Evolutionary conservation across 2,797 vertebrate genomes (phyloP).

Genomic region (Eleutherodactylus coqui): DNA sequence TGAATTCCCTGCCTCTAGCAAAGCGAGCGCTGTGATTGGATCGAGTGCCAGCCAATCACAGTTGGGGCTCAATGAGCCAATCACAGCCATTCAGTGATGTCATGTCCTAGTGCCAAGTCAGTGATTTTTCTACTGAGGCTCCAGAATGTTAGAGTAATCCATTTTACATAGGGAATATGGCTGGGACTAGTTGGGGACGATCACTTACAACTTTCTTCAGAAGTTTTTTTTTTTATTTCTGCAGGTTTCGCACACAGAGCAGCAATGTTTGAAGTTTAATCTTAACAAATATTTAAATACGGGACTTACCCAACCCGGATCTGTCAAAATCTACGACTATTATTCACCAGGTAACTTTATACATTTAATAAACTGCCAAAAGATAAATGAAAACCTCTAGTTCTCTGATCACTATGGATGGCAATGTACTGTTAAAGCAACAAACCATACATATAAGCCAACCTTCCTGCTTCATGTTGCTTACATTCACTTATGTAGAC

Average conservation of each 20-base stretch:
- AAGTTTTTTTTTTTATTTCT: not conserved
- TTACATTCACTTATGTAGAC: not conserved
- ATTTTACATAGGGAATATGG: not conserved
- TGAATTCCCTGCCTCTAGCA: no score
- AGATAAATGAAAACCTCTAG: not conserved
- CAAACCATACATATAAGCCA: not conserved
- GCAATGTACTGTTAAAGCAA: not conserved
- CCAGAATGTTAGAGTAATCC: not conserved
- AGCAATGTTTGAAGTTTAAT: slow-evolving; percentile 72
- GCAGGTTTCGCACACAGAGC: slow-evolving; percentile 67
- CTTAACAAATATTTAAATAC: slow-evolving; percentile 68
- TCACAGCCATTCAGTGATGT: no score
- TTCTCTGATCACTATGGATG: not conserved
- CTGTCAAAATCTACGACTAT: slow-evolving; percentile 4
- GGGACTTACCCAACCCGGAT: slow-evolving; percentile 74
- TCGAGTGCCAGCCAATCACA: no score
- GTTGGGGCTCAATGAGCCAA: no score
- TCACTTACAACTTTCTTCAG: no score
- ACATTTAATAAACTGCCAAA: not conserved
- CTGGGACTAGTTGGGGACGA: no score
- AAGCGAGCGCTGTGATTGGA: no score
- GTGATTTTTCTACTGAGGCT: no score
- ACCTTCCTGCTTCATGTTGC: not conserved
- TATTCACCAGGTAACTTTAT: slow-evolving; percentile 64
- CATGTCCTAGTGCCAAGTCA: no score